Base-by-base conservation (phyloP, 30 jellyfish, hydroid and myxozoan species). In the Cassiopea andromeda region DNA sequence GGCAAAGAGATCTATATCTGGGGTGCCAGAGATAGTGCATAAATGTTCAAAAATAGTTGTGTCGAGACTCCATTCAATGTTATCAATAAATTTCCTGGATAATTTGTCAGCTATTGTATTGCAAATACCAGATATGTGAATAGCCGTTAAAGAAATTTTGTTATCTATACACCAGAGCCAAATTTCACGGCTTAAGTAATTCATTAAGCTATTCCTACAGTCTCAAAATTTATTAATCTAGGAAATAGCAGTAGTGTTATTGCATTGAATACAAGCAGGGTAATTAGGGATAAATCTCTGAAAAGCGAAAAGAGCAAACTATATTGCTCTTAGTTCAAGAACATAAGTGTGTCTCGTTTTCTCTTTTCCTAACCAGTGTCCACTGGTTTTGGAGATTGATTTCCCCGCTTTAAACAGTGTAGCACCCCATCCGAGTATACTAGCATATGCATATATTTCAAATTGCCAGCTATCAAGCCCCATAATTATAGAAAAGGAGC, bases 21-120 rank as follows among this genome's bases (percentile, higher is more conserved):
- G 93, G 6, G 50, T 73, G 38, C 83, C 82, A 46, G 60, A 60
- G 9, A 46, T 60, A n/a, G 6, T 9, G 64, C 70, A 81, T 10
- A 73, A 78, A 8, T 13, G 45, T 38, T 1, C 46, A 48, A 75
- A 85, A 17, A 74, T 76, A 60, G 45, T 48, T 7, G 38, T 61
- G 60, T 74, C 50, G 3, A 76, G 88, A 43, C 69, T 87, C 94
- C 94, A 87, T 78, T 87, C 90, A 70, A 54, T 69, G 64, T 59
- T 46, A 48, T 78, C 90, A 46, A 2, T 13, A 2, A 78, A 49
- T 60, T 73, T 75, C 74, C 93, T 50, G 46, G 93, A 85, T 46
- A 50, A 46, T 72, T 66, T 27, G 73, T 85, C 93, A 38, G 88
- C 88, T 14, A 57, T 27, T 1, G 54, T 50, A 66, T 87, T 68